phyloP scores from a whole-genome alignment of 2,113 vertebrate genomes.

The Elaphurus davidianus region DNA sequence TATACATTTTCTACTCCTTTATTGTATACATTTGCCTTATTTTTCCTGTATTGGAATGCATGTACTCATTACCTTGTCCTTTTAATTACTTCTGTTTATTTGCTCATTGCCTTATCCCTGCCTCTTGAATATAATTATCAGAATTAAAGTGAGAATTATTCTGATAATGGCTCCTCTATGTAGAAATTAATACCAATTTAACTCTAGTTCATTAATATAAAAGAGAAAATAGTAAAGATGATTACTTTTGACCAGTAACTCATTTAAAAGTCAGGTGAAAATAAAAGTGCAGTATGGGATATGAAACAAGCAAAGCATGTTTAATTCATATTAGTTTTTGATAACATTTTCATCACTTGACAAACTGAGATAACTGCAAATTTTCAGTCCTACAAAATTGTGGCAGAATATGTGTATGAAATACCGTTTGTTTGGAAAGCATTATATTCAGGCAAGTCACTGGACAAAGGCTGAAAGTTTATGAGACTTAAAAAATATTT shows the following conservation, averaged over 20 bases:
- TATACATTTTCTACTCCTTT: constrained; percentile 79
- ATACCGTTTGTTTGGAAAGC: background rate
- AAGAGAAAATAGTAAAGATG: background rate
- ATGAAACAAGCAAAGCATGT: background rate
- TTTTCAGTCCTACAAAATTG: background rate
- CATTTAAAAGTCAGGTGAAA: background rate
- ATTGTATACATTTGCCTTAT: constrained; percentile 81
- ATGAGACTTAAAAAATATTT: background rate
- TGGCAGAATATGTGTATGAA: background rate
- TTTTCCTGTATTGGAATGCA: constrained; percentile 66
- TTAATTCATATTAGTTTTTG: background rate
- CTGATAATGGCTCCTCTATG: background rate
- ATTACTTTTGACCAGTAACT: background rate
- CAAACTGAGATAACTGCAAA: background rate
- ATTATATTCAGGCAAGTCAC: background rate
- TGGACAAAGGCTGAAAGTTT: background rate
- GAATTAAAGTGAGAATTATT: constrained; percentile 53
- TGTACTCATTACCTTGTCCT: background rate
- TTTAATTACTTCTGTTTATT: background rate
- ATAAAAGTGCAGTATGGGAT: background rate
- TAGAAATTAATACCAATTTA: background rate
- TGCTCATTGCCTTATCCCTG: constrained; percentile 34
- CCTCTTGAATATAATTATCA: constrained; percentile 54
- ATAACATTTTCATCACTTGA: background rate
- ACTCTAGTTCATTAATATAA: no score